Conservation (phyloP, 2,113 vertebrate species). For the Mesitornis unicolor region DNA sequence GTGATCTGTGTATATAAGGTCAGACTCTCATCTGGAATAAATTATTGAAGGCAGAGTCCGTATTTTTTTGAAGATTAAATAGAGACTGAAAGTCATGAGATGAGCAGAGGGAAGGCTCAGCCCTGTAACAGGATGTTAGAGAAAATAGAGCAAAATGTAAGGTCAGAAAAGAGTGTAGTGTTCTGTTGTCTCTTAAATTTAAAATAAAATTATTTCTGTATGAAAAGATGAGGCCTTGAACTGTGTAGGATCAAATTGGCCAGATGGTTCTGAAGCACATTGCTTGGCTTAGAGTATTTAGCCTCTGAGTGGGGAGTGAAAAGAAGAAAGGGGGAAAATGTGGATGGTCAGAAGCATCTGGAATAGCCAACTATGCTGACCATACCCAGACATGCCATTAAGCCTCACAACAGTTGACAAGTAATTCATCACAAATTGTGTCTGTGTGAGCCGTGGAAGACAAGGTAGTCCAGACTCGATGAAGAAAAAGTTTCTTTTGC, state of each 20-base stretch:
- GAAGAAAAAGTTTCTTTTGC: neutral
- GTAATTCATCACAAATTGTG: neutral
- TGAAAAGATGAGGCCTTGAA: neutral
- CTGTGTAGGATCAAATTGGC: neutral
- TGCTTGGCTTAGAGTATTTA: neutral
- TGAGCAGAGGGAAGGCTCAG: neutral
- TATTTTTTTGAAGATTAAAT: neutral
- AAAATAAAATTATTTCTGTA: neutral
- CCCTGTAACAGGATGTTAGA: neutral
- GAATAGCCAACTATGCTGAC: neutral
- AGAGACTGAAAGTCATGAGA: constrained; percentile 6
- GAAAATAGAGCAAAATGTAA: neutral
- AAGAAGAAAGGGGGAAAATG: neutral
- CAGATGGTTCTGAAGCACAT: neutral
- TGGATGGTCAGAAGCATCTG: neutral
- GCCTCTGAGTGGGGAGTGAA: neutral
- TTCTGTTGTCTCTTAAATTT: neutral
- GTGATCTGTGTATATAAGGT: neutral
- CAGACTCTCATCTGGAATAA: constrained; percentile 41
- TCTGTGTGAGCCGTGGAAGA: neutral
- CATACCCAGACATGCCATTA: neutral
- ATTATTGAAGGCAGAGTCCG: constrained; percentile 17
- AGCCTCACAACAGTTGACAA: neutral
- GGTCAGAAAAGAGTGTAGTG: neutral
- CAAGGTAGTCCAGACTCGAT: neutral